A percentile compares a stretch with the other conserved stretches of the same genome.
Conservation (phyloP, 92 coral and sea anemone species). For the Galaxea fascicularis region DNA sequence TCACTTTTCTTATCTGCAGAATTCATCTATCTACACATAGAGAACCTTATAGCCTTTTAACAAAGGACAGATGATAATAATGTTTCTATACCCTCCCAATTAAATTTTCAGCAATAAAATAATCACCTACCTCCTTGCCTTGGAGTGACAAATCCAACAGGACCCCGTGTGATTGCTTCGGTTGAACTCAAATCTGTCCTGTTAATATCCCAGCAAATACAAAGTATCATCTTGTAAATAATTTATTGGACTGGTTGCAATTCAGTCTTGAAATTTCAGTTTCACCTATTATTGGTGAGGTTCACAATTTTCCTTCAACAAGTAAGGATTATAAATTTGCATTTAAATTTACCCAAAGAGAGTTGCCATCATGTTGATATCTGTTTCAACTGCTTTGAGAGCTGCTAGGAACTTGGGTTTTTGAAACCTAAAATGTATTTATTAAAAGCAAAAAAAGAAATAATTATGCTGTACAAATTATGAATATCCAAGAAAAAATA, state of each 20-base stretch:
- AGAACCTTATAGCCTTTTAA: too few species aligned
- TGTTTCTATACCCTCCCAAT: too few species aligned
- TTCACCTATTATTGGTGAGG: too few species aligned
- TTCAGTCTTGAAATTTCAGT: too few species aligned
- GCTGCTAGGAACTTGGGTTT: conserved; percentile 92
- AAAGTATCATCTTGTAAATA: too few species aligned
- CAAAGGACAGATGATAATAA: too few species aligned
- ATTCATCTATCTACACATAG: too few species aligned
- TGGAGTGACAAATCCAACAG: conserved; percentile 94
- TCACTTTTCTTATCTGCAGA: too few species aligned
- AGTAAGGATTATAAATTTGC: too few species aligned
- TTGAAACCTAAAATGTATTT: conserved; percentile 75
- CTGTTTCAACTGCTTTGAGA: conserved; percentile 87
- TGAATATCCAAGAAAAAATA: neutral
- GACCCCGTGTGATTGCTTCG: conserved; percentile 85
- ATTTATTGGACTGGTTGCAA: too few species aligned
- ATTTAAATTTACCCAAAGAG: conserved; percentile 70
- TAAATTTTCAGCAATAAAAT: neutral
- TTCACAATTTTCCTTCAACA: neutral
- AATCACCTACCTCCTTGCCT: conserved; percentile 86
- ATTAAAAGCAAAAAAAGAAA: neutral
- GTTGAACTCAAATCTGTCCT: conserved; percentile 75
- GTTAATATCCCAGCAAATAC: neutral
- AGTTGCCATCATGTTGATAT: conserved; percentile 81
- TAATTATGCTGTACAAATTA: neutral